Conservation (phyloP, 2,113 vertebrate species). For the Sapayoa aenigma region DNA sequence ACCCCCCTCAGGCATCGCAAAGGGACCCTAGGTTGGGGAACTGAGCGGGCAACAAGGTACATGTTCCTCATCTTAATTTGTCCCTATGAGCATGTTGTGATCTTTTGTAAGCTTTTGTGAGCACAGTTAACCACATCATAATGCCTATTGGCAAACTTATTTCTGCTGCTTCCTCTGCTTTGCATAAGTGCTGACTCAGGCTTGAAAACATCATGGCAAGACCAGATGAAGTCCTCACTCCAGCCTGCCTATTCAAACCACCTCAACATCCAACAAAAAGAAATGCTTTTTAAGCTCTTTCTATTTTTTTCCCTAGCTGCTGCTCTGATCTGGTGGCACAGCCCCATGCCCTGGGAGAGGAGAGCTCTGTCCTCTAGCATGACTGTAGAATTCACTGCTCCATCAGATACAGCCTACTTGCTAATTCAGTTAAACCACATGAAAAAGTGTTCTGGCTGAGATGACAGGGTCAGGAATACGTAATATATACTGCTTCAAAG, state of each 20-base stretch:
- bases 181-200: not conserved
- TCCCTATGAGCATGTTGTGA: not conserved
- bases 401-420: not conserved
- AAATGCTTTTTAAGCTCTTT: accelerated
- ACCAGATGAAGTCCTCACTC: not conserved
- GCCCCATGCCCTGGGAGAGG: not conserved
- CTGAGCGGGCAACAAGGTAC: not conserved
- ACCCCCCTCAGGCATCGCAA: not conserved
- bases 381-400: not conserved
- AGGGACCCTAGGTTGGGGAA: not conserved
- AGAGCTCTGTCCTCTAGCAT: not conserved
- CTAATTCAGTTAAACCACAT: not conserved
- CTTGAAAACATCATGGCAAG: not conserved
- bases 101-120: not conserved
- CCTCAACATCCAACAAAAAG: not conserved
- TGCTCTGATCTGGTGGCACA: not conserved
- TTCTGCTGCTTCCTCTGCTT: not conserved
- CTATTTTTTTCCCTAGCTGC: not conserved
- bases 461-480: not conserved
- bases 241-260: not conserved
- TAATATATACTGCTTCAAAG: not conserved
- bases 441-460: not conserved
- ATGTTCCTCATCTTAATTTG: not conserved
- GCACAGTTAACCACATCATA: not conserved
- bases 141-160: not conserved